A percentile compares a stretch with the other conserved stretches of the same genome.
These are phyloP conservation scores for Branchipolynoe longqiensis DNA, from an alignment of 2,888 invertebrate genomes.

Conservation along the genomic window DNA sequence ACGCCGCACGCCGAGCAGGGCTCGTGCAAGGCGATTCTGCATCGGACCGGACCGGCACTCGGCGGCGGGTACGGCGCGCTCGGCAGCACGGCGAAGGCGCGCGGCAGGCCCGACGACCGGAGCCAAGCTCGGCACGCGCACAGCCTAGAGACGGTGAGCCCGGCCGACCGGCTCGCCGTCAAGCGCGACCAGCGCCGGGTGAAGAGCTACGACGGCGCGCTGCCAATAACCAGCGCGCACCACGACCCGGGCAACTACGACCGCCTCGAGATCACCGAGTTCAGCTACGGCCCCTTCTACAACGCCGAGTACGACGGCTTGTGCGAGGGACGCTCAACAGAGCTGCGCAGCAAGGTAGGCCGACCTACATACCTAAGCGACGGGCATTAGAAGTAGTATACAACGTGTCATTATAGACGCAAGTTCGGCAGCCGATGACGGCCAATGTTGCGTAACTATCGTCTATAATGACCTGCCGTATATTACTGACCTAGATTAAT, in stretches of 20 bases:
- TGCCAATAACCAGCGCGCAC: slow-evolving; percentile 21
- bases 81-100: not conserved
- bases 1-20: not conserved
- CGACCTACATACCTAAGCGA: no score
- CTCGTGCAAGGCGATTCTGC: slow-evolving; percentile 24
- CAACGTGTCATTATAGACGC: no score
- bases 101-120: not conserved
- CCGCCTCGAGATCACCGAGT: slow-evolving; percentile 78
- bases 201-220: slow-evolving; percentile 76
- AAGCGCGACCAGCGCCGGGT: slow-evolving; percentile 68
- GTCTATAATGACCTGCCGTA: no score
- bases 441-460: no score
- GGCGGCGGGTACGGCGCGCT: not conserved
- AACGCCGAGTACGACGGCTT: slow-evolving; percentile 76
- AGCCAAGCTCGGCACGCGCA: slow-evolving; percentile 65
- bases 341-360: slow-evolving; percentile 65
- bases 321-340: slow-evolving; percentile 73
- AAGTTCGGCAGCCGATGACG: no score
- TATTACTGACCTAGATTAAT: no score
- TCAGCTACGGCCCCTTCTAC: slow-evolving; percentile 76
- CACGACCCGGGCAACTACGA: slow-evolving; percentile 72
- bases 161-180: slow-evolving; percentile 52
- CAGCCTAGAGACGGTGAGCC: slow-evolving; percentile 71
- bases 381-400: not conserved
- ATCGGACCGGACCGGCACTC: not conserved